phyloP scores from a whole-genome alignment of 2,888 invertebrate species.

The Crocallis elinguaria region DNA sequence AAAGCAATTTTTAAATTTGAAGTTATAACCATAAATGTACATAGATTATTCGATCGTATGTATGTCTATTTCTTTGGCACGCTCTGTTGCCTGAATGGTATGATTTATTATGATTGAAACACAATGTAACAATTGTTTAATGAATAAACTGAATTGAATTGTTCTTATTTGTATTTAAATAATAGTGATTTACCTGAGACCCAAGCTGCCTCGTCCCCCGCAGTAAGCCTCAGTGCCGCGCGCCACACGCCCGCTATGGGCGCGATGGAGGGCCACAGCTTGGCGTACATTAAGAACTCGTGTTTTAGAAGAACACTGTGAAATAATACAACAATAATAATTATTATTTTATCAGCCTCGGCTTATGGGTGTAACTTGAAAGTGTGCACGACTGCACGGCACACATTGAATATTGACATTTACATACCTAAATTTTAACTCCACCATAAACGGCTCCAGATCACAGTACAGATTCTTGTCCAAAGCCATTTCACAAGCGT shows the following conservation, averaged over 20 bases:
- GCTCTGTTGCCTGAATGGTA: too few species aligned
- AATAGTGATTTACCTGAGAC: slow-evolving; percentile 41
- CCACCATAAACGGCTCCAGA: slow-evolving; percentile 51
- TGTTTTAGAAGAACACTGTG: slow-evolving; percentile 60
- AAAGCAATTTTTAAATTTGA: too few species aligned
- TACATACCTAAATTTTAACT: slow-evolving; percentile 63
- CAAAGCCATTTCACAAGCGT: slow-evolving; percentile 48
- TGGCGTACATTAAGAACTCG: slow-evolving; percentile 64
- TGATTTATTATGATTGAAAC: too few species aligned
- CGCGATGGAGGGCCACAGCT: slow-evolving; percentile 66
- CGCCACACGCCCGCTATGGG: slow-evolving; percentile 69
- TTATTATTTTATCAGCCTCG: too few species aligned
- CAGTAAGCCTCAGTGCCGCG: slow-evolving; percentile 49
- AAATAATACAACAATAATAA: background rate
- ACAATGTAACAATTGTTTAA: too few species aligned
- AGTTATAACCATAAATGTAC: too few species aligned
- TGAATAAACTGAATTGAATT: too few species aligned
- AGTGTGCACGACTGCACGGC: too few species aligned
- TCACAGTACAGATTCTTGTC: slow-evolving; percentile 54
- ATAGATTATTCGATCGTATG: too few species aligned
- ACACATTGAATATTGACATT: too few species aligned
- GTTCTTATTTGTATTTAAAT: background rate
- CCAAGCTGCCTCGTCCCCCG: slow-evolving; percentile 42
- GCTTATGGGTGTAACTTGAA: too few species aligned
- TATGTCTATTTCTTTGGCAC: too few species aligned